Conservation (phyloP, 1,140 invertebrate genomes). For the Triops longicaudatus region DNA sequence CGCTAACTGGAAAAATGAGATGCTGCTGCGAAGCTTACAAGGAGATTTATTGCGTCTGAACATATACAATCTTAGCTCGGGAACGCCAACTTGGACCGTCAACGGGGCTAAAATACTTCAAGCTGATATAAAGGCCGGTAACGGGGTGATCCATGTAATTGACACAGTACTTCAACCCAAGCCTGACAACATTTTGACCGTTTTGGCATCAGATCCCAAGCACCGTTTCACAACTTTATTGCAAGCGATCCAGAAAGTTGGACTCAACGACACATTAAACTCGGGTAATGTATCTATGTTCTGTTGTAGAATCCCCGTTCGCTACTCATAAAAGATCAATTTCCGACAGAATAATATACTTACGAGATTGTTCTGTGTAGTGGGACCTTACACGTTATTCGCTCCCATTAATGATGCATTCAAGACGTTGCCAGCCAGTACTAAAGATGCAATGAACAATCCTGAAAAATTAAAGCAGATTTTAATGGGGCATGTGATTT, state of each 20-base stretch:
- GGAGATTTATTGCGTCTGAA: constrained; percentile 25
- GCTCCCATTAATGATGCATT: constrained; percentile 76
- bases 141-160: constrained; percentile 72
- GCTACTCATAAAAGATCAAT: not conserved
- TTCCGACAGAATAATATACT: not conserved
- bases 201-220: constrained; percentile 68
- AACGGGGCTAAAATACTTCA: constrained; percentile 70
- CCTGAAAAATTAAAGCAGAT: constrained; percentile 58
- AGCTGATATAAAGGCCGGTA: constrained; percentile 67
- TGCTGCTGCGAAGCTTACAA: not conserved
- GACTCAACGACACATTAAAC: constrained; percentile 59
- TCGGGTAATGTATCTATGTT: constrained; percentile 39
- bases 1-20: constrained; percentile 22
- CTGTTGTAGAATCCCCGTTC: constrained; percentile 49
- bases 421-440: constrained; percentile 48
- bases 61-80: not conserved
- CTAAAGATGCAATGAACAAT: constrained; percentile 50
- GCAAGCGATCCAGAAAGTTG: constrained; percentile 61
- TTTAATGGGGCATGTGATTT: constrained; percentile 65
- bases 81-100: constrained; percentile 47
- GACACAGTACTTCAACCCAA: constrained; percentile 80
- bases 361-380: constrained; percentile 16
- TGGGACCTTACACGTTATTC: constrained; percentile 65
- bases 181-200: constrained; percentile 70
- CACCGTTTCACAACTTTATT: constrained; percentile 67